These are phyloP conservation scores for Branchellion lobata DNA, from an alignment of 2,888 invertebrate genomes.

Conservation along the genomic window DNA sequence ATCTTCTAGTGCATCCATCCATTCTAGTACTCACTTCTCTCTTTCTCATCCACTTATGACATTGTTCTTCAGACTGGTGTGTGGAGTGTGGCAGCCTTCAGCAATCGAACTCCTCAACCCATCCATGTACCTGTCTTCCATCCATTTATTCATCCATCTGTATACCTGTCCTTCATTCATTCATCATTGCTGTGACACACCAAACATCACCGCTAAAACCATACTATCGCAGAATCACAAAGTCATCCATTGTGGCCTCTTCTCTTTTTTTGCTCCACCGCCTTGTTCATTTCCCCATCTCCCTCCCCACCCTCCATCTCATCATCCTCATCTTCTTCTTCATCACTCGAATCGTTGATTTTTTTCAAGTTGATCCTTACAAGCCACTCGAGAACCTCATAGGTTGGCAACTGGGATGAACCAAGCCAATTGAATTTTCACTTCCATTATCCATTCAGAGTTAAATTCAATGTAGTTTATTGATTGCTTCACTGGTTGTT, in stretches of 20 bases:
- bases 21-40: too few species aligned
- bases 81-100: slow-evolving; percentile 51
- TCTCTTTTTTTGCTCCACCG: slow-evolving; percentile 87
- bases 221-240: slow-evolving; percentile 83
- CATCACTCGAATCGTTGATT: slow-evolving; percentile 83
- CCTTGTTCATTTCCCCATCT: slow-evolving; percentile 92
- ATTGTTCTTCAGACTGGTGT: slow-evolving; percentile 38
- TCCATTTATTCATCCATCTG: slow-evolving; percentile 42
- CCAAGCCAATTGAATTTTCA: too few species aligned
- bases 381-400: slow-evolving; percentile 96
- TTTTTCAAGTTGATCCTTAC: slow-evolving; percentile 76
- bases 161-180: slow-evolving; percentile 45
- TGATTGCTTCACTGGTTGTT: too few species aligned
- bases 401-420: slow-evolving; percentile 65
- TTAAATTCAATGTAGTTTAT: too few species aligned
- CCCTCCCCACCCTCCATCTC: slow-evolving; percentile 94
- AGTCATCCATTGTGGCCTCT: slow-evolving; percentile 91
- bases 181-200: background rate
- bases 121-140: slow-evolving; percentile 48
- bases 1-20: too few species aligned
- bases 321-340: slow-evolving; percentile 79
- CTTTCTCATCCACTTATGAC: too few species aligned
- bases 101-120: slow-evolving; percentile 50
- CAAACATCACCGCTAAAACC: background rate
- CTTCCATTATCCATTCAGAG: too few species aligned